Conservation (phyloP, 2,797 vertebrate genomes). For the Danio jaintianensis region DNA sequence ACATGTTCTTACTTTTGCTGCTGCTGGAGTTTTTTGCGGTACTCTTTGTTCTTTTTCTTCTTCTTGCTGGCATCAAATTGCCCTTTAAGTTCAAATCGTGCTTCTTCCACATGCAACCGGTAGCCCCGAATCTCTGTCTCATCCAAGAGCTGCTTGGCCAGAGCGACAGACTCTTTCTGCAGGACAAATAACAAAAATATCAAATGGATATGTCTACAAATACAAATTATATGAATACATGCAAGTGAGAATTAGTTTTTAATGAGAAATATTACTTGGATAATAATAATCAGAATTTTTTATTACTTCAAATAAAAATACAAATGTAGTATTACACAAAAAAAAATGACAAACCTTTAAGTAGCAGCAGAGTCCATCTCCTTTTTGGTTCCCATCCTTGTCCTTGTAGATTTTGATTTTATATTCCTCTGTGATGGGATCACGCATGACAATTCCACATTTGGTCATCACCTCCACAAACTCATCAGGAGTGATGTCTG, state of each 20-base stretch:
- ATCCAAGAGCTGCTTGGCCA: slow-evolving; percentile 90
- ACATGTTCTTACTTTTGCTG: slow-evolving; percentile 87
- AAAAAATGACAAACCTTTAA: slow-evolving; percentile 80
- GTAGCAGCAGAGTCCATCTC: slow-evolving; percentile 96
- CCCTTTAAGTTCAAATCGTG: slow-evolving; percentile 93
- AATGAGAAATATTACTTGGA: too few relatives aligned
- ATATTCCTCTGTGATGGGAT: slow-evolving; percentile 90
- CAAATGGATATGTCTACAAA: too few relatives aligned
- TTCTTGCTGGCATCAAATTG: slow-evolving; percentile 94
- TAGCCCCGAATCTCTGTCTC: slow-evolving; percentile 93
- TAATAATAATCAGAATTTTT: too few relatives aligned
- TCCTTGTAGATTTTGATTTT: slow-evolving; percentile 97
- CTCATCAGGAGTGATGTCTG: slow-evolving; percentile 90
- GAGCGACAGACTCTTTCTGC: slow-evolving; percentile 87
- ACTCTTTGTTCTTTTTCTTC: slow-evolving; percentile 95
- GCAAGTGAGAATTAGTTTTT: not conserved
- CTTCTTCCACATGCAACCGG: slow-evolving; percentile 90
- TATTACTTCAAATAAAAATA: not conserved
- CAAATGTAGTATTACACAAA: not conserved
- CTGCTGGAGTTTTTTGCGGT: slow-evolving; percentile 89
- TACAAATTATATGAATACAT: not conserved
- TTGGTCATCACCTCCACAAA: slow-evolving; percentile 94
- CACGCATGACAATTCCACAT: slow-evolving; percentile 94
- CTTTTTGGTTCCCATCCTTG: slow-evolving; percentile 92
- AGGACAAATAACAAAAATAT: slow-evolving; percentile 36